Base-by-base conservation (phyloP, 2,888 invertebrate genomes). In the Meiosimyza platycephala region DNA sequence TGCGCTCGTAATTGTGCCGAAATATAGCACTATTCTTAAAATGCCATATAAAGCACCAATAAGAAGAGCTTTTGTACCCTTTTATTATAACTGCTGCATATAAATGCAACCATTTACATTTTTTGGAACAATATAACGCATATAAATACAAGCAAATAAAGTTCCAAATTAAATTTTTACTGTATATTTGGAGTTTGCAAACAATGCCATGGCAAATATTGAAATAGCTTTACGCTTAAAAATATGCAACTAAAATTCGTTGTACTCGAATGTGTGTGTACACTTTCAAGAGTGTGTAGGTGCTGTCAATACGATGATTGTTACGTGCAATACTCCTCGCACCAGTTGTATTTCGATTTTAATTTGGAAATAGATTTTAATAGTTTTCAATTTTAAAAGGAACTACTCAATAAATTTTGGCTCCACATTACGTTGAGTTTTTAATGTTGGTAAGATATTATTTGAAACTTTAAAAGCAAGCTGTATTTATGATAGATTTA, bases 281-380 rank as follows among this genome's bases (percentile, higher is more conserved):
- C 13, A 33, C 47, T 50, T 51, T 13, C n/a, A 13, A 5, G 13
- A 47, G 18, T 40, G 7, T 40, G n/a, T 5, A 55, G 16, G 55
- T 15, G 18, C 5, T 15, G 47, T 50, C 22, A 9, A 5, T 33
- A 28, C 22, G 65, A 51, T 9, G 66, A 76, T 76, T 76, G 67
- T 28, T 52, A 16, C 28, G 68, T 18, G 16, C 18, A 13, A 13
- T 47, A 5, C 18, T 22, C 18, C 5, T 1, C 15, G 55, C 28
- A 55, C 18, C 11, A 54, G 69, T 18, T 18, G n/a, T 47, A 16
- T 48, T 64, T 48, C 57, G 68, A 63, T 68, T 72, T 72, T 72
- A 72, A 72, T 72, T 72, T 69, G 54, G 68, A 68, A 72, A 72
- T 72, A 72, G 72, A 72, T 72, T 72, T 72, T 72, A 68, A 72